A percentile compares a stretch with the other conserved stretches of the same genome.
These are phyloP conservation scores for Drosophila micromelanica DNA, from an alignment of 1,140 invertebrate species.

Conservation along the genomic window DNA sequence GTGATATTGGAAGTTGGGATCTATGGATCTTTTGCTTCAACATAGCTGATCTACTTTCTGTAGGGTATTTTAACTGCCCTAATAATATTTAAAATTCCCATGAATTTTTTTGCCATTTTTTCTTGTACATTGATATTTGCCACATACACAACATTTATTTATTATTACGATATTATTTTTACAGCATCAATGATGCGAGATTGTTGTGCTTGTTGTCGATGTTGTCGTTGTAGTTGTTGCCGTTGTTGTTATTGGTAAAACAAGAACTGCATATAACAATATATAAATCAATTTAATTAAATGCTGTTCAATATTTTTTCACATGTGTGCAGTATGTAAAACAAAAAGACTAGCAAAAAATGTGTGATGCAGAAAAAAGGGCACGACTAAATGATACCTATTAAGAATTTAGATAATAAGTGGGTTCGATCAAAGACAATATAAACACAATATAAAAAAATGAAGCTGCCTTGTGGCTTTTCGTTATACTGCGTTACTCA, in stretches of 20 bases:
- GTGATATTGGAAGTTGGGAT: too few species aligned
- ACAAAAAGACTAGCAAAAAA: not conserved
- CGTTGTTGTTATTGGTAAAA: conserved; percentile 12
- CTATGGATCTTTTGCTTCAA: too few species aligned
- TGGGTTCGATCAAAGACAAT: too few species aligned
- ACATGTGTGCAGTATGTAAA: not conserved
- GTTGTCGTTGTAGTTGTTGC: conserved; percentile 15
- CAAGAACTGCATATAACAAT: conserved; percentile 25
- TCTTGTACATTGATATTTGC: conserved; percentile 11
- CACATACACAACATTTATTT: conserved; percentile 44
- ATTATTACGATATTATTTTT: conserved; percentile 38
- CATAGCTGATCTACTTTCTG: not conserved
- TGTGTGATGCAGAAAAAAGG: not conserved
- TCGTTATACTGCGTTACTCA: too few species aligned
- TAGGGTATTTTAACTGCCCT: not conserved
- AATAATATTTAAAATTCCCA: not conserved
- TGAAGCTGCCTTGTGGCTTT: too few species aligned
- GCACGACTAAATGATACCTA: not conserved
- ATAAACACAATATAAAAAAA: too few species aligned
- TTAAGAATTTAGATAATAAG: too few species aligned
- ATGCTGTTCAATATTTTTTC: conserved; percentile 46
- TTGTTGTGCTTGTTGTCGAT: conserved; percentile 22
- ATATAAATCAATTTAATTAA: conserved; percentile 77
- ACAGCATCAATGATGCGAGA: conserved; percentile 27
- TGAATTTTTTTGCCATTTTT: not conserved